Evolutionary conservation across 2,113 vertebrate species (phyloP), one percentile per base, ranked within the genome.

Genomic region (Poecile atricapillus): DNA sequence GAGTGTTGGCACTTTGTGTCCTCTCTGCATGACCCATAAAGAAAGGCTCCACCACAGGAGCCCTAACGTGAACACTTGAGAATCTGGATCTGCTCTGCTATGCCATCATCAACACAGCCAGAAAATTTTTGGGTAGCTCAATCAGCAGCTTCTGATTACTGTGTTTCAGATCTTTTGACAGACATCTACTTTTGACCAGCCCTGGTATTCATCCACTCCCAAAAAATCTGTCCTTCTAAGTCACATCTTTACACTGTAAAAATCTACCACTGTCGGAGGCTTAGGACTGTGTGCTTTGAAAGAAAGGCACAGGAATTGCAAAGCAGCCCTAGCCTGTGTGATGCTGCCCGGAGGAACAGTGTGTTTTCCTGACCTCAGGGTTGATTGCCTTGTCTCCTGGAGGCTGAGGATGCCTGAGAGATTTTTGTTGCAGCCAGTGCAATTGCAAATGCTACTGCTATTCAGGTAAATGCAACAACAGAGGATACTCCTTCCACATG

Each of bases 51-150:
- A 64, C 44, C 43, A 64, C 11, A 63, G 52, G 17, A 33, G 23
- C 18, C 22, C 11, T n/a, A 19, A 52, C 0, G 0, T 49, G 44
- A 56, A 18, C 18, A 27, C 10, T 3, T 0, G 3, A 37, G 37
- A 13, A 10, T 21, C 62, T 69, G 64, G 15, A 17, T 71, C 68
- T 70, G 56, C 56, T 74, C 58, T 76, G 49, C 31, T 63, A 23
- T 74, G 55, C 35, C 53, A 52, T 20, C 65, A 55, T 9, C 13
- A 27, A 23, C 8, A 47, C 1, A 46, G 35, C 21, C 24, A 47
- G 52, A 59, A 33, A 30, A 74, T 21, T 1, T 15, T 8, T 20
- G 47, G 6, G 55, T 33, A 64, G 25, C 21, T 76, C 37, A 71
- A 14, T 35, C 6, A 22, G 18, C 19, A 89, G 31, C 53, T 49